phyloP scores from a whole-genome alignment of 1,140 invertebrate genomes.

The Drosophila littoralis region DNA sequence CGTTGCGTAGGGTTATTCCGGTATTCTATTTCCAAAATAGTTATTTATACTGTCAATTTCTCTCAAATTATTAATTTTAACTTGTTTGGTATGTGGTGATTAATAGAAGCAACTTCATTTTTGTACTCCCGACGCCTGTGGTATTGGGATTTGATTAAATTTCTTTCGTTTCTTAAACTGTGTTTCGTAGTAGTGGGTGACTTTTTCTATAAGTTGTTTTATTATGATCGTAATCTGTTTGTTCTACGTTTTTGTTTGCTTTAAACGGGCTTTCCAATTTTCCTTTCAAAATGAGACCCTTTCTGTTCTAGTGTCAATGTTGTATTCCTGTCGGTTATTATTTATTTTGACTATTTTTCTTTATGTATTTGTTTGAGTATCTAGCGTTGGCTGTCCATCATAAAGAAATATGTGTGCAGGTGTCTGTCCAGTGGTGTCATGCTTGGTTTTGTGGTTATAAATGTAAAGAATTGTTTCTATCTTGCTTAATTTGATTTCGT shows the following conservation, averaged over 20 bases:
- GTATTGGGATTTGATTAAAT: not conserved
- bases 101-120: not conserved
- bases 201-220: not conserved
- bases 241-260: not conserved
- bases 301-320: not conserved
- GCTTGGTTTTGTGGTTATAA: not conserved
- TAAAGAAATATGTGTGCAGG: not conserved
- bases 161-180: not conserved
- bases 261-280: not conserved
- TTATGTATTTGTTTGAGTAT: not conserved
- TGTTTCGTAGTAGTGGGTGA: slow-evolving; percentile 2
- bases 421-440: not conserved
- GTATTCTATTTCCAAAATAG: not conserved
- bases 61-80: no score
- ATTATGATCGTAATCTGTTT: no score
- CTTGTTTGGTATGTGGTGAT: not conserved
- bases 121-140: not conserved
- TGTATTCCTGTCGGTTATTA: not conserved
- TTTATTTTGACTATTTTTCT: not conserved
- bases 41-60: no score
- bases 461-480: not conserved
- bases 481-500: not conserved
- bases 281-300: not conserved
- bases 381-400: not conserved
- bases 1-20: slow-evolving; percentile 1